phyloP scores from a whole-genome alignment of 2,797 vertebrate genomes.

The Gymnothorax reevesii region DNA sequence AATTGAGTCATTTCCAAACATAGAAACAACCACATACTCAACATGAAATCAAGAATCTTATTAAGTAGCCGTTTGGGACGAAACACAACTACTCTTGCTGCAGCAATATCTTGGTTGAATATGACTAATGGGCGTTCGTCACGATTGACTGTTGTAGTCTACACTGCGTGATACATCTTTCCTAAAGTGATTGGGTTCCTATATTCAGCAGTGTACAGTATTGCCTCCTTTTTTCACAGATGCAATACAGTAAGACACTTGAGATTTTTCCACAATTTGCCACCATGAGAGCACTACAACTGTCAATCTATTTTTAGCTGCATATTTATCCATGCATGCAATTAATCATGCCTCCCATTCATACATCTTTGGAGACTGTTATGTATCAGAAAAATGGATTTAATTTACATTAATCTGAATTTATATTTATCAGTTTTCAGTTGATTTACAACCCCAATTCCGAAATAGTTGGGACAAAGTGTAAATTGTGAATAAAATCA shows the following conservation, averaged over 20 bases:
- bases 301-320: background rate
- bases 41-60: background rate
- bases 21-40: background rate
- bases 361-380: background rate
- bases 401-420: too few relatives aligned
- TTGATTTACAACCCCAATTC: too few relatives aligned
- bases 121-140: background rate
- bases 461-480: too few relatives aligned
- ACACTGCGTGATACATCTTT: background rate
- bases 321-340: background rate
- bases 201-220: background rate
- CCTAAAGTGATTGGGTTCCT: background rate
- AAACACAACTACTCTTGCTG: background rate
- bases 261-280: background rate
- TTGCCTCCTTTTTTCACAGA: background rate
- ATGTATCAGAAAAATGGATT: background rate
- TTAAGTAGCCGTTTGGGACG: background rate
- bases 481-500: too few relatives aligned
- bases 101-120: background rate
- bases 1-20: constrained; percentile 5
- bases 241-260: background rate
- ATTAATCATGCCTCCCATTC: background rate
- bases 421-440: background rate
- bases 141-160: constrained; percentile 12
- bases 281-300: background rate